Evolutionary conservation across 2,797 vertebrate species (phyloP), one percentile per base, ranked within the genome.

Genomic region (Macroramphosus scolopax): DNA sequence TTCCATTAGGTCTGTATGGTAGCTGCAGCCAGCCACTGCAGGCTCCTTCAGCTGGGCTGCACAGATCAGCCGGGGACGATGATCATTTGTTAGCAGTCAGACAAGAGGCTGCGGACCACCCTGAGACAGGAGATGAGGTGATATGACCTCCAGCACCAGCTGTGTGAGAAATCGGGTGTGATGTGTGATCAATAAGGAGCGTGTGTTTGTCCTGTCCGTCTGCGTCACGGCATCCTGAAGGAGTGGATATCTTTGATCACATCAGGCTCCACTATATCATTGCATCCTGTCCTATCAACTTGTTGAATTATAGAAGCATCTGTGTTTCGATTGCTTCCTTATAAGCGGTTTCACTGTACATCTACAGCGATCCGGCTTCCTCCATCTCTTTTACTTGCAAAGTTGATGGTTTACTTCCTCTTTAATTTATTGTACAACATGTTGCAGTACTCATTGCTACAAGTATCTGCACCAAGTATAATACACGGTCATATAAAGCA

Each of bases 41-140:
- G 75, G 59, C 61, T 61, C 26, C 75, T 72, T 76, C 40, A 70
- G 64, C 68, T 2, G 32, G 33, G 50, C 78, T 72, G 60, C 63
- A 51, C 54, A 68, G 68, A 78, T 48, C 56, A 63, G 79, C 71
- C 63, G 41, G 30, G 54, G n/a, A 67, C 70, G 67, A 62, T 37
- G 46, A 76, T 78, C 63, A 67, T 85, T 84, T 85, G 72, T 83
- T 75, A 73, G 26, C 51, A 54, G 49, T 77, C 72, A 68, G 68
- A 75, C 72, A 61, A 42, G 72, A 69, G 17, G 44, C 63, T 77
- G 5, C 36, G 34, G 66, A 75, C 66, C 72, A 55, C 66, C 65
- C 20, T 5, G 44, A 69, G 53, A 51, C 52, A 39, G 52, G 42
- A 46, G 57, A 47, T 51, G 63, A 77, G 72, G 52, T 40, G 45